phyloP scores from a whole-genome alignment of 30 jellyfish, hydroid and myxozoan species.

The Clytia hemisphaerica region DNA sequence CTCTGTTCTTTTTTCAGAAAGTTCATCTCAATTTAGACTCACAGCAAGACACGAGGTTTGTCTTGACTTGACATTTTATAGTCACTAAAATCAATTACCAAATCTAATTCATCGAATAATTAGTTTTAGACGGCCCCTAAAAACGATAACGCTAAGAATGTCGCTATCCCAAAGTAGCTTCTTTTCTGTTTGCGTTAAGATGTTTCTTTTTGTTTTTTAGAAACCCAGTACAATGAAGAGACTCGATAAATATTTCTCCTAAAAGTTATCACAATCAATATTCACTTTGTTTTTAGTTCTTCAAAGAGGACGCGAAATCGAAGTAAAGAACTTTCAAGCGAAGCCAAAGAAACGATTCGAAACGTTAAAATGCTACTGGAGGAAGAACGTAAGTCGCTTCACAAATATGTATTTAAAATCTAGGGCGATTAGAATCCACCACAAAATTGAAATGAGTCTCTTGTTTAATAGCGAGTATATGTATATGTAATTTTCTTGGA shows the following conservation, averaged over 20 bases:
- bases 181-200: neutral
- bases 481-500: too few relatives aligned
- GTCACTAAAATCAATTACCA: neutral
- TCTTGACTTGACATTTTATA: neutral
- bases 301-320: too few relatives aligned
- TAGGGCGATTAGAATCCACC: too few relatives aligned
- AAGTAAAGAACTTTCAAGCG: constrained; percentile 39
- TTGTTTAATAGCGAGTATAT: too few relatives aligned
- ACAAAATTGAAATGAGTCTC: too few relatives aligned
- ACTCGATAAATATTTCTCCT: neutral
- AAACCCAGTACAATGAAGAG: neutral
- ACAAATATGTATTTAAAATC: too few relatives aligned
- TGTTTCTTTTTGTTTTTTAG: neutral
- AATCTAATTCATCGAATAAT: too few relatives aligned
- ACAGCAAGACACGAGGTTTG: neutral
- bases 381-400: constrained; percentile 88
- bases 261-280: too few relatives aligned
- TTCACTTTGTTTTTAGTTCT: too few relatives aligned
- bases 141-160: too few relatives aligned
- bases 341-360: constrained; percentile 70
- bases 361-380: constrained; percentile 68
- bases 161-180: too few relatives aligned
- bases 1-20: neutral
- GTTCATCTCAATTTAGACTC: neutral
- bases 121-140: too few relatives aligned